Evolutionary conservation across 2,797 vertebrate genomes (phyloP), one percentile per base, ranked within the genome.

Genomic region (Phrynocephalus vlangalii): DNA sequence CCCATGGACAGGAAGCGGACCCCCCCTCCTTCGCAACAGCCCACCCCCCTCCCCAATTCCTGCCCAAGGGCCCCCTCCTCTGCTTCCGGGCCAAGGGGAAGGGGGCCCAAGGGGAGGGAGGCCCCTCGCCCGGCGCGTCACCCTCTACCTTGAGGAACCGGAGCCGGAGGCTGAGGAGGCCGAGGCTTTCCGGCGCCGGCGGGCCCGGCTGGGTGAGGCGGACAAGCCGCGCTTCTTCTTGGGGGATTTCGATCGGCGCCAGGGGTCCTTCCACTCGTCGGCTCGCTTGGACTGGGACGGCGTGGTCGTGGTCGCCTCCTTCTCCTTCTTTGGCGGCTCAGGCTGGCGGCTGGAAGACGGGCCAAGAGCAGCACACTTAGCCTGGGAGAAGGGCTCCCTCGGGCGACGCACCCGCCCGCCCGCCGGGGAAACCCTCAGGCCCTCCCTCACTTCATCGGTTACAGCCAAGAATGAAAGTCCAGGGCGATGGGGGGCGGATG

Each of bases 221-320:
- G 98, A 97, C 48, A 98, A 60, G 0, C 98, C 98, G 0, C 97
- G 96, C 0, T 98, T 98, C 96, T 98, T 98, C 86, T 98, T 97
- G 20, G 99, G 99, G 1, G 99, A 99, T 92, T 99, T 99, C 80
- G 99, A 99, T 95, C 99, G 98, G 79, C 98, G 98, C 99, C 99
- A 99, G 0, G 99, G 99, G 83, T 99, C 99, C 94, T 99, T 99
- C 99, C 99, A 99, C 87, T 99, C 99, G 9, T 99, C 99, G 0
- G 99, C 98, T 10, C 98, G 96, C 94, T 99, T 98, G 3, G 98
- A 97, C 56, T 97, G 94, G 0, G 98, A 67, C 0, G 95, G 91
- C 0, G 91, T 20, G 6, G 97, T 86, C 0, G 95, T 91, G 0
- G 91, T 20, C 0, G 96, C 94, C 83, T 97, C 97, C 94, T 97